phyloP scores from a whole-genome alignment of 2,797 vertebrate species.

The Psittacula derbiana region DNA sequence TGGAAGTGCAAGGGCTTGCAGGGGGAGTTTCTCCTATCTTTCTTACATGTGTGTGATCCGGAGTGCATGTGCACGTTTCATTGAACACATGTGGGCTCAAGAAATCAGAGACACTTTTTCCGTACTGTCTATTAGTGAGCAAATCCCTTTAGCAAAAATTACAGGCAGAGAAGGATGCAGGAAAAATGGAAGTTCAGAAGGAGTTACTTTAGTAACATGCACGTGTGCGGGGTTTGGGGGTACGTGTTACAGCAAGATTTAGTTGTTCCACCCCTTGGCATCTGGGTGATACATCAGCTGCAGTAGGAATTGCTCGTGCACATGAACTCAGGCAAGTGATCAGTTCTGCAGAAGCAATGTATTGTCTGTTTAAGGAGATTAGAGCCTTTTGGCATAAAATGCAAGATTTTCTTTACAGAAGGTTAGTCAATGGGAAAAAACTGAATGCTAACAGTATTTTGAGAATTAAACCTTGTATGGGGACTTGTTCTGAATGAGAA shows the following conservation, averaged over 20 bases:
- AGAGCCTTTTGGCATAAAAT: neutral
- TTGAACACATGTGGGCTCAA: neutral
- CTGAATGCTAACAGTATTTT: neutral
- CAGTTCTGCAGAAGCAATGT: neutral
- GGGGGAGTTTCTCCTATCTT: neutral
- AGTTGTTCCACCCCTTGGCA: neutral
- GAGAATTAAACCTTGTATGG: neutral
- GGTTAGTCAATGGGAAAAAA: neutral
- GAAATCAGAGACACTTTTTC: neutral
- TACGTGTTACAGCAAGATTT: neutral
- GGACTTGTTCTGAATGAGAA: neutral
- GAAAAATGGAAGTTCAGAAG: neutral
- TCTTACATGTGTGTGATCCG: neutral
- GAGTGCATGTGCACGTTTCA: neutral
- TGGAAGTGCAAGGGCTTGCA: neutral
- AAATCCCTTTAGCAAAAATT: neutral
- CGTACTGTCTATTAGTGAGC: neutral
- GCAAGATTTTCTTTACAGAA: neutral
- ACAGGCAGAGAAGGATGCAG: neutral
- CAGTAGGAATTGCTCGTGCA: neutral
- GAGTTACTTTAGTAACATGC: neutral
- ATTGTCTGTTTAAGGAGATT: neutral
- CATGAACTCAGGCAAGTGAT: neutral
- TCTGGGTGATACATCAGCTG: neutral
- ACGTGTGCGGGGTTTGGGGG: neutral